A percentile compares a stretch with the other conserved stretches of the same genome.
Evolutionary conservation across 2,797 vertebrate genomes (phyloP).

Genomic region (Tympanoctomys barrerae): DNA sequence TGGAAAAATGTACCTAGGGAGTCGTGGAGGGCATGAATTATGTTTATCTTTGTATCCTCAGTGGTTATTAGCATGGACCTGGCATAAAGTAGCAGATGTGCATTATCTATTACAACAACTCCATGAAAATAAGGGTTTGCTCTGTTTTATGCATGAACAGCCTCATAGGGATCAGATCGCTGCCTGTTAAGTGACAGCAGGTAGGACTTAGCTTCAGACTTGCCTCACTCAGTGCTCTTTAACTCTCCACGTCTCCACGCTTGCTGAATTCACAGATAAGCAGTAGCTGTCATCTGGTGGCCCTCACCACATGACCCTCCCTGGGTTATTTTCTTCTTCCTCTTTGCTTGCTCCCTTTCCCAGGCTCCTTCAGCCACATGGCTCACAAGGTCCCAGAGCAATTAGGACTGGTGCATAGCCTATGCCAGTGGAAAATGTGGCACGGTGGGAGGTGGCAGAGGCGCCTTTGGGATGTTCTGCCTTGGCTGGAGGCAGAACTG

Average conservation of each 20-base stretch:
- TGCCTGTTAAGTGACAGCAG: not conserved
- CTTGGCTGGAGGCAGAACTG: not conserved
- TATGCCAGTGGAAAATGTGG: not conserved
- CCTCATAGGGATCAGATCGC: not conserved
- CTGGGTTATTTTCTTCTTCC: not conserved
- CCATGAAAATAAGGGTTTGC: constrained; percentile 42
- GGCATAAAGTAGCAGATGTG: not conserved
- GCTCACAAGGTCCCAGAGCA: not conserved
- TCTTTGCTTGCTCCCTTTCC: not conserved
- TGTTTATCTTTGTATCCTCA: constrained; percentile 16
- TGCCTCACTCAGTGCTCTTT: not conserved
- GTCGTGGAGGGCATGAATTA: constrained; percentile 26
- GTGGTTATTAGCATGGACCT: not conserved
- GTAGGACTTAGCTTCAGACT: not conserved
- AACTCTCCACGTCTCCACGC: not conserved
- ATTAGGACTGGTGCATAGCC: not conserved
- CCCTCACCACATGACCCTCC: not conserved
- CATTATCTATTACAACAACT: not conserved
- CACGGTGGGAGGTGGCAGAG: not conserved
- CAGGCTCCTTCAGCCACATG: not conserved
- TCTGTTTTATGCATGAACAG: not conserved
- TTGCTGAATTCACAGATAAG: not conserved
- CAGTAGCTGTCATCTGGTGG: not conserved
- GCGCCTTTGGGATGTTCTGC: not conserved
- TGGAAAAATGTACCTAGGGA: not conserved